These are phyloP conservation scores for Pseudococcus viburni DNA, from an alignment of 2,888 invertebrate genomes.

Conservation along the genomic window DNA sequence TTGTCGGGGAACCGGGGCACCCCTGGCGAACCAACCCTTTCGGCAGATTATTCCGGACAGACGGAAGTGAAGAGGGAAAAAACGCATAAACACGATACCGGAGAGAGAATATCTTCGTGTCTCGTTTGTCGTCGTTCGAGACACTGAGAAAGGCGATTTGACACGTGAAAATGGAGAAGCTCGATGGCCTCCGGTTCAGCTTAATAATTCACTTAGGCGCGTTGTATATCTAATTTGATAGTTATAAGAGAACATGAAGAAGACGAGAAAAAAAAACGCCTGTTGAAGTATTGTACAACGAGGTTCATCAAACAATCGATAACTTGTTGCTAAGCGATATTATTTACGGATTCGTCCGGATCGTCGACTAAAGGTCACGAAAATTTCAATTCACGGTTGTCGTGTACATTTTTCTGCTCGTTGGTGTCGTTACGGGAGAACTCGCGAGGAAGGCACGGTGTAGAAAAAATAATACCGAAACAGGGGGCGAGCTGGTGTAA, in stretches of 20 bases:
- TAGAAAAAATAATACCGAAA: neutral
- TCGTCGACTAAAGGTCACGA: constrained; percentile 37
- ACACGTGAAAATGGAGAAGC: neutral
- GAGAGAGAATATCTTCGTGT: too few relatives aligned
- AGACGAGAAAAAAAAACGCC: constrained; percentile 28
- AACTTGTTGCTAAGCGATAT: constrained; percentile 53
- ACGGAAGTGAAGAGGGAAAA: neutral
- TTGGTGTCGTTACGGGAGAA: neutral
- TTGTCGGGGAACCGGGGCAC: neutral
- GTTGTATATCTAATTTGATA: constrained; percentile 12
- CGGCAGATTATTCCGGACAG: neutral
- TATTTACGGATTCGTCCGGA: constrained; percentile 46
- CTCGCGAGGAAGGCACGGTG: neutral
- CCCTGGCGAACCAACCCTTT: neutral
- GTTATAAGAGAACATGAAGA: neutral
- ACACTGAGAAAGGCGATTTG: neutral
- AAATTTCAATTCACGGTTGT: constrained; percentile 25
- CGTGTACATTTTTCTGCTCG: neutral
- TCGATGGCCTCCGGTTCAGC: neutral
- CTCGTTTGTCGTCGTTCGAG: neutral
- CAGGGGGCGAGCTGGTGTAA: neutral
- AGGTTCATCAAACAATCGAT: constrained; percentile 23
- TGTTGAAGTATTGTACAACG: constrained; percentile 32
- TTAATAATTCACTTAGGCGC: neutral
- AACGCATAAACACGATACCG: neutral